Evolutionary conservation across 2,888 invertebrate genomes (phyloP), one percentile per base, ranked within the genome.

Genomic region (Thera obeliscata): DNA sequence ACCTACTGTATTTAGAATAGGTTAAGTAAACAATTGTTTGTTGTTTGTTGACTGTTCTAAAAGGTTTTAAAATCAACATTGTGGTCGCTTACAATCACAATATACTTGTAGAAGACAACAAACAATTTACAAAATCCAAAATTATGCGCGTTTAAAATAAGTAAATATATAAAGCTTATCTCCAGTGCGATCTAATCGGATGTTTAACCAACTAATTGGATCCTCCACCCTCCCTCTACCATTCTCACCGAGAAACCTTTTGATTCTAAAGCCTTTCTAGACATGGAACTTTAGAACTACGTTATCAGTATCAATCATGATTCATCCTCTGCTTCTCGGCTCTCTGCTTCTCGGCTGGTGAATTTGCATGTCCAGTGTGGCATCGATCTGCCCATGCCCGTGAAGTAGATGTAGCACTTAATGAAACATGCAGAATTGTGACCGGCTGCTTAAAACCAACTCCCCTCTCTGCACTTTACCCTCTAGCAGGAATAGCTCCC

Each of bases 161-260:
- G 83, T 80, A 86, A 87, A 87, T 83, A 41, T 46, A 3, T 46
- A 85, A 78, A 81, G 85, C 83, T 87, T 85, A 86, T 85, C 85
- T 85, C 76, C 74, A 85, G 79, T 83, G 79, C 81, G 76, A 82
- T 84, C 84, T 84, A 87, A 86, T 85, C 81, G 83, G 84, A 82
- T 90, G 89, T 89, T 89, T 88, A 88, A 87, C 81, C 83, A 85
- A 84, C 88, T 89, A 90, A 90, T 89, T 89, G 89, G 86, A 88
- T 89, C 85, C 86, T 84, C 83, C 83, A 41, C 60, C 61, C 63
- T 56, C 52, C 64, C 64, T 58, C 64, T 55, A 33, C 36, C 33
- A 41, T 56, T 56, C 71, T 50, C 69, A 59, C 69, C 74, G 57
- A 72, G 74, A 68, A 80, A 75, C 78, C 81, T 78, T 76, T 75